phyloP scores from a whole-genome alignment of 1,140 invertebrate species.

The Helicoverpa zea region DNA sequence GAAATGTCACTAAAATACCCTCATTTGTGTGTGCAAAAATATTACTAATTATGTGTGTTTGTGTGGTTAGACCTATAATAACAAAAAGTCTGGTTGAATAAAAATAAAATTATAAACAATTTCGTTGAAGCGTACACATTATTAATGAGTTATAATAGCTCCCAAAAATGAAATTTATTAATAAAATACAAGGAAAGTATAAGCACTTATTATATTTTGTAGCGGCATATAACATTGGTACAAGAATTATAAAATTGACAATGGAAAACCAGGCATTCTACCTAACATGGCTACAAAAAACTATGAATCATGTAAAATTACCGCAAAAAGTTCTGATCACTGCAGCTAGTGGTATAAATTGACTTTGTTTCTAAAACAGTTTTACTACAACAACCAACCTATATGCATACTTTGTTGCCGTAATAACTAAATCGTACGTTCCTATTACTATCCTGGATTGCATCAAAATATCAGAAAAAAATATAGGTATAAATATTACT shows the following conservation, averaged over 20 bases:
- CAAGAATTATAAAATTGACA: not conserved
- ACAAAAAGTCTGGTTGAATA: too few relatives aligned
- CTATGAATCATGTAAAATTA: conserved; percentile 21
- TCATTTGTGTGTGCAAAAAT: conserved; percentile 31
- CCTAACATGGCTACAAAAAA: not conserved
- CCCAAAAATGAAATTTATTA: too few relatives aligned
- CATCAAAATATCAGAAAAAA: not conserved
- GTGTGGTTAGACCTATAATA: conserved; percentile 22
- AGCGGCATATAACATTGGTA: not conserved
- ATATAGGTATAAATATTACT: not conserved
- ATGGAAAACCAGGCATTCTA: not conserved
- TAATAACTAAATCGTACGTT: not conserved
- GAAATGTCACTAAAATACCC: conserved; percentile 31
- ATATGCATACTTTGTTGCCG: not conserved
- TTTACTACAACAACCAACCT: not conserved
- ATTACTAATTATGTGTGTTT: conserved; percentile 5
- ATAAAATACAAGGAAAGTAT: too few relatives aligned
- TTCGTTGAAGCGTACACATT: too few relatives aligned
- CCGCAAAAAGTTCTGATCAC: conserved; percentile 6
- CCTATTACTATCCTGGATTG: not conserved
- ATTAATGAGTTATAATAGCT: too few relatives aligned
- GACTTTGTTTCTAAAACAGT: not conserved
- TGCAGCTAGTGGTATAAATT: conserved; percentile 17
- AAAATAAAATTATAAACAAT: too few relatives aligned
- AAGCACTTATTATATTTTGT: too few relatives aligned